These are phyloP conservation scores for Tetramorium bicarinatum DNA, from an alignment of 2,888 invertebrate species.

Conservation along the genomic window DNA sequence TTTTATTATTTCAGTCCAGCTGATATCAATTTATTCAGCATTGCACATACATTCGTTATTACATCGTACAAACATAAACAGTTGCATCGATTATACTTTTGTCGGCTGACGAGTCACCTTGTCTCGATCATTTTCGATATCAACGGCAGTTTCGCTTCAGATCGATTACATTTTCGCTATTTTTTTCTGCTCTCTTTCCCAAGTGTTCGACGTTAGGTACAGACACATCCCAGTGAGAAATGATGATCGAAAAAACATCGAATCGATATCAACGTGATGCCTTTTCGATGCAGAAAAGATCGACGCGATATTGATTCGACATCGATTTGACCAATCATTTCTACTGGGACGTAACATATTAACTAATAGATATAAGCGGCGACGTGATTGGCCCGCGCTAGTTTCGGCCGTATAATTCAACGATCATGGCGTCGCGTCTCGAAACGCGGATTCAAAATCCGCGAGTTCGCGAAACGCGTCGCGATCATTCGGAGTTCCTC, in stretches of 20 bases:
- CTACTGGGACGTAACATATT: no score
- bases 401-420: not conserved
- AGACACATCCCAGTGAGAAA: no score
- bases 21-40: not conserved
- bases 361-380: not conserved
- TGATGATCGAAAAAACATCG: no score
- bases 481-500: not conserved
- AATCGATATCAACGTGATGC: no score
- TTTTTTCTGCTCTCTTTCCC: not conserved
- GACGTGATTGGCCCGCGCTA: not conserved
- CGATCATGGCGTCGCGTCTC: not conserved
- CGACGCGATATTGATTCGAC: no score
- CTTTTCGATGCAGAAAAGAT: no score
- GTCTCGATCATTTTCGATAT: constrained; percentile 2
- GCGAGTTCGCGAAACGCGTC: not conserved
- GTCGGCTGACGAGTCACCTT: no score
- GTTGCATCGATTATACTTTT: not conserved
- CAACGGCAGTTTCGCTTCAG: not conserved
- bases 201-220: not conserved
- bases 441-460: not conserved
- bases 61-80: not conserved
- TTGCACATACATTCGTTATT: not conserved
- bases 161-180: not conserved
- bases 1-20: not conserved
- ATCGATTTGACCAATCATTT: no score